phyloP scores from a whole-genome alignment of 2,888 invertebrate species.

The Physocephala rufipes region DNA sequence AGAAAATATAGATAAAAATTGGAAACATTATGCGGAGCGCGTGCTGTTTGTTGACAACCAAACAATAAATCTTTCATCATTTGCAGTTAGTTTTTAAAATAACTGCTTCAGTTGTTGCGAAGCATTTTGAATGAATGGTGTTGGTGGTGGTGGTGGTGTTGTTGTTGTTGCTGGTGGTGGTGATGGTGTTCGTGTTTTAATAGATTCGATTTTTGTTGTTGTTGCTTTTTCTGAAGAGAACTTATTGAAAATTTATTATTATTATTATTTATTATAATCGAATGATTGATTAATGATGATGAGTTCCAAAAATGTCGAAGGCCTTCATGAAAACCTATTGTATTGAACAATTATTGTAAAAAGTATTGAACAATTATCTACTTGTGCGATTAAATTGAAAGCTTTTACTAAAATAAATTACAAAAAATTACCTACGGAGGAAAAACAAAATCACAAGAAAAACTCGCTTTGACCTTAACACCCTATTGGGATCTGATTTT shows the following conservation, averaged over 20 bases:
- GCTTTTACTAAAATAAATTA: too few species aligned
- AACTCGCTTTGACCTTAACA: too few species aligned
- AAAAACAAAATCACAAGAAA: too few species aligned
- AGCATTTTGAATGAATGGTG: neutral
- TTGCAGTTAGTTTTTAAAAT: conserved; percentile 17
- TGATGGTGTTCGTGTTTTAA: too few species aligned
- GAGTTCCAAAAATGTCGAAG: too few species aligned
- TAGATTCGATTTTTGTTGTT: neutral
- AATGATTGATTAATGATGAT: neutral
- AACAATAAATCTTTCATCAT: conserved; percentile 31
- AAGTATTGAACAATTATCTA: too few species aligned
- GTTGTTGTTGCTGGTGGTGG: neutral
- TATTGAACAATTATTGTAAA: too few species aligned
- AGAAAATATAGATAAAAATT: neutral
- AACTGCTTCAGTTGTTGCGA: neutral
- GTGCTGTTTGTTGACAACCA: conserved; percentile 26
- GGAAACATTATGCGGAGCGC: conserved; percentile 15
- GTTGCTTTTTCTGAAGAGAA: neutral
- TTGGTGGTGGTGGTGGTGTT: neutral
- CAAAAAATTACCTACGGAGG: too few species aligned
- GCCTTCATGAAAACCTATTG: too few species aligned
- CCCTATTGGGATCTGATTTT: too few species aligned
- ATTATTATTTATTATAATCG: neutral
- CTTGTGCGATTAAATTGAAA: too few species aligned
- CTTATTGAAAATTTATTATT: neutral